Base-by-base conservation (phyloP, 2,113 vertebrate genomes). In the Speoplatyrhinus poulsoni region DNA sequence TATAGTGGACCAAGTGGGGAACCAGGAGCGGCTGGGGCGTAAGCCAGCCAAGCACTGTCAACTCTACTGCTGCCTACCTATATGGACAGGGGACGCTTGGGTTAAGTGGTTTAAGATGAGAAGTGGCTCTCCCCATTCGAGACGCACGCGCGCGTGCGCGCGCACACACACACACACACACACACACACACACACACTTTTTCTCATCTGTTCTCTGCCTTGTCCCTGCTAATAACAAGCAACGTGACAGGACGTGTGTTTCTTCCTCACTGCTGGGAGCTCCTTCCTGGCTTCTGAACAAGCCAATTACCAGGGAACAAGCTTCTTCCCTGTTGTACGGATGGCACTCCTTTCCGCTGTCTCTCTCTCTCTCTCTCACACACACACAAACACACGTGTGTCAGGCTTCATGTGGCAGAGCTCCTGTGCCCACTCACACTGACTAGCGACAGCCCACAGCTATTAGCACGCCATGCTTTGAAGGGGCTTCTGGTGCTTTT, bases 221-320 rank as follows among this genome's bases (percentile, higher is more conserved):
- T 88, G 85, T 89, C 85, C 85, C 82, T 75, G 83, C 87, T 91
- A 89, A 91, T 91, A 90, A 90, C 87, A 89, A 87, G 87, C 86
- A 86, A 77, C 82, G 88, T 90, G 89, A 90, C 90, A 90, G 88
- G 90, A 87, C 70, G 83, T 76, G 82, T 87, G 87, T 90, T 90
- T 89, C 84, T 85, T 86, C 82, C 85, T 82, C 87, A 82, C 85
- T 89, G 87, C 90, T 87, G 84, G 89, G 88, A 91, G 85, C 86
- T 86, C 76, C 85, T 88, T 84, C 84, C 85, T 88, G 83, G 83
- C 85, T 87, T 86, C 88, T 83, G 87, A 91, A 91, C 90, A 91
- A 89, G 80, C 91, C 91, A 92, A 92, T 92, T 92, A 92, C 87
- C 82, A 87, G 82, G 77, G 88, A 91, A 91, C 91, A 92, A 89